Evolutionary conservation across 2,888 invertebrate genomes (phyloP), one percentile per base, ranked within the genome.

Genomic region (Aquatica leii): DNA sequence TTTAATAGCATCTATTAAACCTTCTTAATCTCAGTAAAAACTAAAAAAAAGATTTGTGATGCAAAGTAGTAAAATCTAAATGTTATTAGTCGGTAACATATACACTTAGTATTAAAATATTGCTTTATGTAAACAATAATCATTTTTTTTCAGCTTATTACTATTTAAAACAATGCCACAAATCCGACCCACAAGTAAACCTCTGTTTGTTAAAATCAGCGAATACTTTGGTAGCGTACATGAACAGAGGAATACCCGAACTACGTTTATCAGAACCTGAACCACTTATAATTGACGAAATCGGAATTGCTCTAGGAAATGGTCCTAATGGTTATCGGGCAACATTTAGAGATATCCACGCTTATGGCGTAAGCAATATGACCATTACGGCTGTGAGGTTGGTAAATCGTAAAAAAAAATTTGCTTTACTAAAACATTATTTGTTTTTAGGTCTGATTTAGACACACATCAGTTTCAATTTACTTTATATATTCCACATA

Each of bases 311-410:
- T 0, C 81, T 94, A 66, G 94, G 94, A 46, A 88, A 86, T 20
- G 93, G 93, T 0, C 92, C 93, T 0, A 91, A 94, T 76, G 93
- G 93, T 0, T 94, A 94, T 82, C 86, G 90, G 51, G 93, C 93
- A 1, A 88, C 88, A 41, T 94, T 94, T 82, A 88, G 87, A 66
- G 89, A 93, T 73, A 91, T 94, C 71, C 86, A 91, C 69, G 93
- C 93, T 0, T 90, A 85, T 70, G 94, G 94, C 12, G 92, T 93
- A 20, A 91, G 93, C 72, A 90, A 92, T 73, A 85, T 93, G 78
- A 89, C 91, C 52, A 88, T 94, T 57, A 92, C 90, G 1, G 91
- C 90, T 70, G 88, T 93, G 70, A 90, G 93, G 89, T 90, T 83
- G 79, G 81, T 76, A n/a, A n/a, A 49, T 18, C 14, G 8, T 12